Evolutionary conservation across 2,888 invertebrate genomes (phyloP).

Genomic region (Pachycephus smyrnensis): DNA sequence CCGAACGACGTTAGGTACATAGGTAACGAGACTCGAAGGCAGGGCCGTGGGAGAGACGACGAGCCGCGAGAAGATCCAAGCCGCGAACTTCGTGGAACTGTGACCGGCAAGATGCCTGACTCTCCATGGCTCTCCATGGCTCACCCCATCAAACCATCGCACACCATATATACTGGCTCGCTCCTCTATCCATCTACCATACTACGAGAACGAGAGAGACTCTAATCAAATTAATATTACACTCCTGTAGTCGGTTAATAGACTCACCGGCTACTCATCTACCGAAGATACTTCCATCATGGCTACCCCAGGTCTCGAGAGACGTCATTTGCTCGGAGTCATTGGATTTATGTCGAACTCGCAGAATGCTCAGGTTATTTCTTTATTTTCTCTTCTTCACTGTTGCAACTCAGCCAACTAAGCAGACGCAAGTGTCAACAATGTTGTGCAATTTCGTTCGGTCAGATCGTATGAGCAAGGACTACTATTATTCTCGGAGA

Average conservation of each 20-base stretch:
- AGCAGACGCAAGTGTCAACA: constrained; percentile 41
- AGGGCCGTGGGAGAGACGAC: constrained; percentile 6
- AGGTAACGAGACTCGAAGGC: constrained; percentile 10
- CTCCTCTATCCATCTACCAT: background rate
- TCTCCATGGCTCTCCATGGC: background rate
- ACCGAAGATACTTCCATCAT: background rate
- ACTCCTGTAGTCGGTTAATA: constrained; percentile 20
- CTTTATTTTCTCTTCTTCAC: background rate
- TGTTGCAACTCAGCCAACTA: constrained; percentile 34
- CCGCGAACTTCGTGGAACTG: constrained; percentile 31
- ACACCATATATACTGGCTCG: constrained; percentile 6
- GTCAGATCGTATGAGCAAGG: constrained; percentile 18
- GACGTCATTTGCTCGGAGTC: background rate
- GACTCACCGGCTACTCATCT: constrained; percentile 13
- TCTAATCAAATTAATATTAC: constrained; percentile 26
- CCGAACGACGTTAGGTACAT: constrained; percentile 2
- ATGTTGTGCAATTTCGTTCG: constrained; percentile 27
- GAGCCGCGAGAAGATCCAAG: constrained; percentile 8
- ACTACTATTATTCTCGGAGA: background rate
- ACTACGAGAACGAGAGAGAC: background rate
- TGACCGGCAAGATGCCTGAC: constrained; percentile 24
- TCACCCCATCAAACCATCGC: constrained; percentile 9
- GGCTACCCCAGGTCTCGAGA: background rate
- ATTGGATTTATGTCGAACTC: background rate
- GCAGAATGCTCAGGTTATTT: background rate